Percentiles rank a stretch among this genome's conserved stretches.
Conservation (phyloP, 1,140 invertebrate genomes). For the Copidosoma floridanum region DNA sequence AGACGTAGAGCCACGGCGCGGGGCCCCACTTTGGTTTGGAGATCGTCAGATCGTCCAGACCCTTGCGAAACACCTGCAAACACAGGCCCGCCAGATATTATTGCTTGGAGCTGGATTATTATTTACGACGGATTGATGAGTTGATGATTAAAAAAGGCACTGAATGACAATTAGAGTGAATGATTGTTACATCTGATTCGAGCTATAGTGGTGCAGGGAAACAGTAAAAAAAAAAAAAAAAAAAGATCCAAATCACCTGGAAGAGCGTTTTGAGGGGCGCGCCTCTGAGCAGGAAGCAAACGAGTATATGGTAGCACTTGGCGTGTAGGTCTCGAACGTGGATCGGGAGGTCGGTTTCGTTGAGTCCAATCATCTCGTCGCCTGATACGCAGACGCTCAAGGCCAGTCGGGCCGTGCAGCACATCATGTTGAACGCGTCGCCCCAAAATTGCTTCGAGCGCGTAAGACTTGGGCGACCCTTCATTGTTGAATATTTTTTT, state of each 20-base stretch:
- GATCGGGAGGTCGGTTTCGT: slow-evolving; percentile 59
- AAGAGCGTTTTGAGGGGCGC: slow-evolving; percentile 69
- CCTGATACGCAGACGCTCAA: slow-evolving; percentile 64
- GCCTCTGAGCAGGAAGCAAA: slow-evolving; percentile 69
- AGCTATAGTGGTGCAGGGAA: too few species aligned
- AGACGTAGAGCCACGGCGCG: slow-evolving; percentile 67
- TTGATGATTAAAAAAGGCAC: too few species aligned
- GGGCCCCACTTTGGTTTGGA: slow-evolving; percentile 57
- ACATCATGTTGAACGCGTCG: slow-evolving; percentile 72
- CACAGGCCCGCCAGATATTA: too few species aligned
- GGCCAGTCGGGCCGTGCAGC: slow-evolving; percentile 68
- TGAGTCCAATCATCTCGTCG: slow-evolving; percentile 62
- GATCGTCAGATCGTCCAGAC: slow-evolving; percentile 58
- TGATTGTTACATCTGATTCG: too few species aligned
- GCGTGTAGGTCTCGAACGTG: slow-evolving; percentile 73
- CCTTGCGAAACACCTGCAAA: slow-evolving; percentile 62
- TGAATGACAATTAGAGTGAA: too few species aligned
- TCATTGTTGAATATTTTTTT: too few species aligned
- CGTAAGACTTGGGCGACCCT: slow-evolving; percentile 64
- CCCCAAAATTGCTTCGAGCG: slow-evolving; percentile 64
- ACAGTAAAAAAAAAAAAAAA: too few species aligned
- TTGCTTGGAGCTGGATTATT: too few species aligned
- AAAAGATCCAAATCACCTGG: too few species aligned
- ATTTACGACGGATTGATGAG: too few species aligned
- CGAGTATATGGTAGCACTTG: slow-evolving; percentile 73